phyloP scores from a whole-genome alignment of 2,888 invertebrate genomes.

The Camptogramma bilineatum region DNA sequence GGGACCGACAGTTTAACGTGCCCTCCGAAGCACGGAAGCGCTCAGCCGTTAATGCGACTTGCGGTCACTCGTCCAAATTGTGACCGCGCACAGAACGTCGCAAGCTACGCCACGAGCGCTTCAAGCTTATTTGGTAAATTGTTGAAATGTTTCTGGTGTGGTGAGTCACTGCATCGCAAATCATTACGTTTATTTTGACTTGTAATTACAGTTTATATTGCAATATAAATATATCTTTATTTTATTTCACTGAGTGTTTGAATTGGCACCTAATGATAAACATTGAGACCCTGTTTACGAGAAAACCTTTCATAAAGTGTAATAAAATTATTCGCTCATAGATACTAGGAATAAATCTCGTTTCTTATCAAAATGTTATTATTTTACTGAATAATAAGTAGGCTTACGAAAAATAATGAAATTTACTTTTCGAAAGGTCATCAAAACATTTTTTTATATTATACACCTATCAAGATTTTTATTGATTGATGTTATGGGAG shows the following conservation, averaged over 20 bases:
- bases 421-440: background rate
- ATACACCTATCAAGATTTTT: background rate
- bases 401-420: background rate
- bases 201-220: background rate
- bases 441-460: too few relatives aligned
- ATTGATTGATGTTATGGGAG: background rate
- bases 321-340: slow-evolving; percentile 12
- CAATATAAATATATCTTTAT: background rate
- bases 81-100: too few relatives aligned
- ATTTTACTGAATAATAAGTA: background rate
- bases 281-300: slow-evolving; percentile 2
- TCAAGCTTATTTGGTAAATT: background rate
- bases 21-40: too few relatives aligned
- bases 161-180: background rate
- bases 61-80: too few relatives aligned
- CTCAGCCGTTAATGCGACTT: too few relatives aligned
- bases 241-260: background rate
- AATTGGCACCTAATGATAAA: slow-evolving; percentile 6
- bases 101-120: too few relatives aligned
- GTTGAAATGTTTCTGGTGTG: background rate
- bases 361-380: slow-evolving; percentile 5
- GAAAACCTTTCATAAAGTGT: slow-evolving; percentile 1
- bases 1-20: too few relatives aligned
- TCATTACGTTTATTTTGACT: background rate
- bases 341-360: background rate